Evolutionary conservation across 2,113 vertebrate genomes (phyloP).

Genomic region (Urocynchramus pylzowi): DNA sequence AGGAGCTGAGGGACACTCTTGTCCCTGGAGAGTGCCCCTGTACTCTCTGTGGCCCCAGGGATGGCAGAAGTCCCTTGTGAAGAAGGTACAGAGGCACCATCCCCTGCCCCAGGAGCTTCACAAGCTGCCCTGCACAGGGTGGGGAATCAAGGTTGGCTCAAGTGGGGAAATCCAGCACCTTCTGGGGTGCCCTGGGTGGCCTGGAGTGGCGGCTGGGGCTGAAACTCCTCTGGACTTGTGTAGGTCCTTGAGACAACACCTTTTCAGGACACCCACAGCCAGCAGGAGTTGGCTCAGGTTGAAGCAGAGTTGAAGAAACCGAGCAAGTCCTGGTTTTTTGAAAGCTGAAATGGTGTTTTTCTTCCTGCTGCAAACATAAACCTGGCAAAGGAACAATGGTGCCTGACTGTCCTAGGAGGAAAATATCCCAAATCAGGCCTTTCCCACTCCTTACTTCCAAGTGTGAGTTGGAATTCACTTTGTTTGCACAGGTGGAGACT

Average conservation of each 20-base stretch:
- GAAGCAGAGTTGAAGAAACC: neutral
- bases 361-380: neutral
- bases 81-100: neutral
- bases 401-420: neutral
- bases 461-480: neutral
- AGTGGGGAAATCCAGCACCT: neutral
- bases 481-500: neutral
- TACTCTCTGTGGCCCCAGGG: fast-evolving
- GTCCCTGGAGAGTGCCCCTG: neutral
- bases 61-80: neutral
- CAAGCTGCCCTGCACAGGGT: neutral
- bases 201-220: neutral
- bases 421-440: neutral
- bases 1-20: neutral
- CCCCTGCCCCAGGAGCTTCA: neutral
- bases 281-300: neutral
- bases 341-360: neutral
- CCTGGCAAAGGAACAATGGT: neutral
- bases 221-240: neutral
- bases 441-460: neutral
- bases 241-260: neutral
- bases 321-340: neutral
- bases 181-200: neutral
- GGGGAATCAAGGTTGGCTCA: neutral
- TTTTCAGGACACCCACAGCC: neutral